Evolutionary conservation across 1,140 invertebrate genomes (phyloP), one percentile per base, ranked within the genome.

Genomic region (Drosophila kikkawai): DNA sequence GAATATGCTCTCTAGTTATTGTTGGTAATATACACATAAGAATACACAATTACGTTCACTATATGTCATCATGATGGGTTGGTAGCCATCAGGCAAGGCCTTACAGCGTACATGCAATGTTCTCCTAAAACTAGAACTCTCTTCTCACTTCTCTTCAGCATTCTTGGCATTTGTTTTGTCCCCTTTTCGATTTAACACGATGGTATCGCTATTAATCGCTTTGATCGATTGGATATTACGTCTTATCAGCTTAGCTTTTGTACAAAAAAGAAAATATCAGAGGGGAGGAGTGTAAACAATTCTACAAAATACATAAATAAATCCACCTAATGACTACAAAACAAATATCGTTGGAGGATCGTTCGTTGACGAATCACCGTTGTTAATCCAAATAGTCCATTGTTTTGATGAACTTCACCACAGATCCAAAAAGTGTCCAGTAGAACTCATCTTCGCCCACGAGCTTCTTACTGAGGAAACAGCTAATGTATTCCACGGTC

Each of bases 361-460:
- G 50, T 7, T 50, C 26, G 48, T n/a, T 26, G 48, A 32, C 26
- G 9, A 26, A 29, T 50, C 26, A 50, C 48, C 34, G 4, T 6
- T 37, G 53, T 22, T 56, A 56, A 39, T 92, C 91, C 29, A 83
- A 59, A 26, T 93, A 93, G 66, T 93, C 92, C 98, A 99, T 98
- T 48, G 97, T 99, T 94, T 99, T 99, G 82, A 99, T 99, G 94
- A 99, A 99, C 93, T 99, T 98, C 37, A 99, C 97, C 11, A 98
- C 98, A 0, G 98, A 97, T 79, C 97, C 97, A 93, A 99, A 99
- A 93, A 99, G 98, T 44, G 98, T 99, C 99, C 99, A 99, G 96
- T 98, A 99, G 93, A 99, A 99, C 91, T 97, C 96, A 92, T 99
- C 97, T 93, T 99, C 98, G 39, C 99, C 98, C 75, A 95, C 94